Conservation (phyloP, 2,113 vertebrate genomes). For the Delphinus delphis region DNA sequence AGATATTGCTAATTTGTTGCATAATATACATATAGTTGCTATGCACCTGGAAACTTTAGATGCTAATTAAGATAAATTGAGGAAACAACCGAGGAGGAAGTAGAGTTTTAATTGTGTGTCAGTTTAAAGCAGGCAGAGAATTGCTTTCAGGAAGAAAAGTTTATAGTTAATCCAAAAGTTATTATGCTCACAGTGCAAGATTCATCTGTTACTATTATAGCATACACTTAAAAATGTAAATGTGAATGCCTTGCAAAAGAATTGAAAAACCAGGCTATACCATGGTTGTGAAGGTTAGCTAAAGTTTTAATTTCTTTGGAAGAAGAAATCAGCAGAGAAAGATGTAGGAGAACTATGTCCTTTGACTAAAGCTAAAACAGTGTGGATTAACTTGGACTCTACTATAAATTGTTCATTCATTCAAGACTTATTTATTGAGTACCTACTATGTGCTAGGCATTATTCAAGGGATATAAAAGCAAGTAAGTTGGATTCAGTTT, state of each 20-base stretch:
- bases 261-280: background rate
- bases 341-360: background rate
- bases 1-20: conserved; percentile 59
- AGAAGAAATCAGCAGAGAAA: background rate
- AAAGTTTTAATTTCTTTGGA: background rate
- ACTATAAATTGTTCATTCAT: background rate
- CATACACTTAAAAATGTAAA: background rate
- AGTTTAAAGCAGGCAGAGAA: conserved; percentile 63
- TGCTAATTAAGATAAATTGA: conserved; percentile 72
- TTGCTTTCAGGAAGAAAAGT: conserved; percentile 35
- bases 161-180: conserved; percentile 42
- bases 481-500: background rate
- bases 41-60: conserved; percentile 24
- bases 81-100: conserved; percentile 56
- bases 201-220: background rate
- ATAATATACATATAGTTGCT: conserved; percentile 56
- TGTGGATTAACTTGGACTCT: background rate
- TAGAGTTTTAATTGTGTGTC: conserved; percentile 51
- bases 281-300: background rate
- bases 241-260: background rate
- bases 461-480: background rate
- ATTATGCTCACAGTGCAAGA: background rate
- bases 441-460: background rate
- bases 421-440: background rate
- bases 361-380: background rate